Conservation (phyloP, 1,140 invertebrate genomes). For the Phortica variegata region DNA sequence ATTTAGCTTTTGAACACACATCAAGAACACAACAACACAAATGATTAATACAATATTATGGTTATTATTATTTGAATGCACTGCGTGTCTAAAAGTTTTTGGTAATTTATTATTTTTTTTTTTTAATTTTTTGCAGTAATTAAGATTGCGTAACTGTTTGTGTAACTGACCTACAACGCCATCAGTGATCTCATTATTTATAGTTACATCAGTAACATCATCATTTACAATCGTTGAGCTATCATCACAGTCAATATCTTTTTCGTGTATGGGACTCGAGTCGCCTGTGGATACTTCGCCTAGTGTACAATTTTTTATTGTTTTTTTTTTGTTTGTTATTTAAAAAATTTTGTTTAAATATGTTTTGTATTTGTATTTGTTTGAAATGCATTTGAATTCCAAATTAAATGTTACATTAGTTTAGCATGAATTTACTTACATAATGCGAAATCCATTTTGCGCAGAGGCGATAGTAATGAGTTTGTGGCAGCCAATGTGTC, state of each 20-base stretch:
- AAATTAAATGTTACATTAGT: slow-evolving; percentile 5
- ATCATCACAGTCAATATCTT: slow-evolving; percentile 64
- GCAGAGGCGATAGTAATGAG: slow-evolving; percentile 45
- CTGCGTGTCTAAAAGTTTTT: too few species aligned
- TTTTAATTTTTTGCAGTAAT: too few species aligned
- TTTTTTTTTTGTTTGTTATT: slow-evolving; percentile 15
- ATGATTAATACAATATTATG: too few species aligned
- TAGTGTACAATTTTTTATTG: slow-evolving; percentile 48
- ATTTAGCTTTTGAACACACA: too few species aligned
- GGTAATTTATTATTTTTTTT: too few species aligned
- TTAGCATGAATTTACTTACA: too few species aligned
- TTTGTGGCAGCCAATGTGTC: slow-evolving; percentile 41
- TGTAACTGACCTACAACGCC: slow-evolving; percentile 67
- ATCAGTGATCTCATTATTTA: slow-evolving; percentile 49
- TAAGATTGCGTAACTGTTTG: slow-evolving; percentile 2
- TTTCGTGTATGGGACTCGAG: slow-evolving; percentile 73
- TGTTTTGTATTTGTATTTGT: background rate
- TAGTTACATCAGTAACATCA: slow-evolving; percentile 60
- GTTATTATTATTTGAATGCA: too few species aligned
- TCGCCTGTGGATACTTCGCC: slow-evolving; percentile 68
- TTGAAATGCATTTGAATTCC: slow-evolving; percentile 6
- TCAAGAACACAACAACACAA: too few species aligned
- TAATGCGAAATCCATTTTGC: slow-evolving; percentile 69
- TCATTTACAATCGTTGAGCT: slow-evolving; percentile 65
- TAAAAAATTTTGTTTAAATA: slow-evolving; percentile 3